Percentiles rank a stretch among this genome's conserved stretches.
These are phyloP conservation scores for Rhinatrema bivittatum DNA, from an alignment of 2,797 vertebrate genomes.

Conservation along the genomic window DNA sequence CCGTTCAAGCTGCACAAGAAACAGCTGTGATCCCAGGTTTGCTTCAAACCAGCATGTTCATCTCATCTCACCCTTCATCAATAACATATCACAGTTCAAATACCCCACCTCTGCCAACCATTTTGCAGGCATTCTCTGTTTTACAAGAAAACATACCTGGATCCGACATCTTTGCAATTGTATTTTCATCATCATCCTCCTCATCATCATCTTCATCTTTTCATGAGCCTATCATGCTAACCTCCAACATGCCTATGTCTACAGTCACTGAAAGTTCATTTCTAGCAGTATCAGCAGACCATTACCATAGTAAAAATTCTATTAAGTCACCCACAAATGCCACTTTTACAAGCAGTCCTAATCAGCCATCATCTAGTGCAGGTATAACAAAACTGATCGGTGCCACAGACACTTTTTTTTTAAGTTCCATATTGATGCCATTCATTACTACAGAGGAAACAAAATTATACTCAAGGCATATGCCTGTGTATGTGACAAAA, in stretches of 20 bases:
- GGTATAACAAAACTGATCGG: background rate
- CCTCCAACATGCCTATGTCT: constrained; percentile 34
- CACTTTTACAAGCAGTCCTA: background rate
- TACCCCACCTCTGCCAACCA: constrained; percentile 25
- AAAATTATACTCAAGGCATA: background rate
- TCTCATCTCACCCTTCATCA: constrained; percentile 21
- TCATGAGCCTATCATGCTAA: constrained; percentile 23
- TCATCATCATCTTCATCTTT: constrained; percentile 37
- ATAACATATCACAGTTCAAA: constrained; percentile 16
- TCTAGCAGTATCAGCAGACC: constrained; percentile 20
- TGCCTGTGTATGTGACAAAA: too few species aligned
- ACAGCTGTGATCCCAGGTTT: constrained; percentile 73
- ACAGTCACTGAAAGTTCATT: constrained; percentile 29
- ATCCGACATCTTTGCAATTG: constrained; percentile 21
- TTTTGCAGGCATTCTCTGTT: constrained; percentile 36
- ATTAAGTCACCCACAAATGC: constrained; percentile 6
- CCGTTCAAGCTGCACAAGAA: constrained; percentile 43
- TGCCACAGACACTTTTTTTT: background rate
- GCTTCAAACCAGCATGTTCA: constrained; percentile 52
- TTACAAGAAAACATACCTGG: constrained; percentile 16
- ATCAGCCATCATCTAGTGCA: background rate
- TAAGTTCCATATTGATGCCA: constrained; percentile 3
- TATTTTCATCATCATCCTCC: constrained; percentile 27
- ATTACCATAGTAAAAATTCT: constrained; percentile 29
- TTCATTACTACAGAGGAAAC: constrained; percentile 6